These are phyloP conservation scores for Brenthis hecate DNA, from an alignment of 2,888 invertebrate genomes.

Conservation along the genomic window DNA sequence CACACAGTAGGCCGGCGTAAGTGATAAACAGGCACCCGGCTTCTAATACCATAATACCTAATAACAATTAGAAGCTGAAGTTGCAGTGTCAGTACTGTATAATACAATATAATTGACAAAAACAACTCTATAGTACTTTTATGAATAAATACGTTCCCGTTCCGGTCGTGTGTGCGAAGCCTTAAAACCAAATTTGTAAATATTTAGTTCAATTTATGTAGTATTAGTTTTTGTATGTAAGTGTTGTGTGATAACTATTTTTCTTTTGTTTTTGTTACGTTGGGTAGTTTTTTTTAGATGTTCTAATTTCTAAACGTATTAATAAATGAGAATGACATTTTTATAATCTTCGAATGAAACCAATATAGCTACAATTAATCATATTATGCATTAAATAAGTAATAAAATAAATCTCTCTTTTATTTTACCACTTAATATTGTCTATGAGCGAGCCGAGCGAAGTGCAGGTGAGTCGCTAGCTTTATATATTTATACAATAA, in stretches of 20 bases:
- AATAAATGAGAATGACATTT: constrained; percentile 18
- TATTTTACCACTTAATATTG: constrained; percentile 14
- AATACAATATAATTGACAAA: too few relatives aligned
- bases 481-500: too few relatives aligned
- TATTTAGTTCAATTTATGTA: constrained; percentile 71
- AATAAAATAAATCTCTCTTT: constrained; percentile 12
- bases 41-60: too few relatives aligned
- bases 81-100: too few relatives aligned
- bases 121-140: too few relatives aligned
- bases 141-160: too few relatives aligned
- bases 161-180: background rate
- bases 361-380: constrained; percentile 24
- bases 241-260: constrained; percentile 65
- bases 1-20: too few relatives aligned
- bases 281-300: constrained; percentile 45
- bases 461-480: too few relatives aligned
- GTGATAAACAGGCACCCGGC: too few relatives aligned
- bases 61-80: too few relatives aligned
- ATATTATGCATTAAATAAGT: constrained; percentile 32
- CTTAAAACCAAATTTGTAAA: constrained; percentile 65
- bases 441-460: too few relatives aligned
- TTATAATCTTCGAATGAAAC: constrained; percentile 21
- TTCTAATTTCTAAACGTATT: constrained; percentile 31
- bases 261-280: constrained; percentile 49
- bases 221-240: constrained; percentile 53